phyloP scores from a whole-genome alignment of 2,113 vertebrate species.

The Pheucticus melanocephalus region DNA sequence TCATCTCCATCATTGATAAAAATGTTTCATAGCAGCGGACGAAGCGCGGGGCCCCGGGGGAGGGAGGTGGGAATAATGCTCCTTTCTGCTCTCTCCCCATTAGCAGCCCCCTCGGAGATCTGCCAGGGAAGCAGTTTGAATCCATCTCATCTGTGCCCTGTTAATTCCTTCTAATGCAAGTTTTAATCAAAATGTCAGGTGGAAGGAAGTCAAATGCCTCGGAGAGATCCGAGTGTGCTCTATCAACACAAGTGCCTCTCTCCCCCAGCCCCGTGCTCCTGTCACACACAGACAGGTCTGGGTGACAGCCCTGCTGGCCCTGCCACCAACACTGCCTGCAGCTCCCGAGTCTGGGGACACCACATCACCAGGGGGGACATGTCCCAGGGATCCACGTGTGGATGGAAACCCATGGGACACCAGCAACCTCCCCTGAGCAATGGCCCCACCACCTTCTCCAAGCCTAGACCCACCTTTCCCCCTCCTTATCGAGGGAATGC shows the following conservation, averaged over 20 bases:
- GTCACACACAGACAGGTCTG: not conserved
- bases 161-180: constrained; percentile 65
- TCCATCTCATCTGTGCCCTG: constrained; percentile 56
- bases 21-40: constrained; percentile 22
- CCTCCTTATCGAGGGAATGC: not conserved
- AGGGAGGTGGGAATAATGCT: constrained; percentile 13
- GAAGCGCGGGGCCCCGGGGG: not conserved
- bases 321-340: not conserved
- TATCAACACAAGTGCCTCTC: constrained; percentile 9
- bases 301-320: not conserved
- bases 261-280: not conserved
- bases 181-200: constrained; percentile 70
- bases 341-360: not conserved
- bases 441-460: not conserved
- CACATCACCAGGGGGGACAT: not conserved
- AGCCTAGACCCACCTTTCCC: not conserved
- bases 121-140: constrained; percentile 58
- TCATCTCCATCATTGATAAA: constrained; percentile 32
- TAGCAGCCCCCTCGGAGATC: constrained; percentile 52
- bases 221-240: not conserved
- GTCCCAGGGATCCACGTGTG: rapidly evolving
- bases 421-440: not conserved
- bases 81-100: constrained; percentile 46
- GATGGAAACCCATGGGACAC: not conserved
- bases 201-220: constrained; percentile 59